phyloP scores from a whole-genome alignment of 2,797 vertebrate species.

The Mus spretus region DNA sequence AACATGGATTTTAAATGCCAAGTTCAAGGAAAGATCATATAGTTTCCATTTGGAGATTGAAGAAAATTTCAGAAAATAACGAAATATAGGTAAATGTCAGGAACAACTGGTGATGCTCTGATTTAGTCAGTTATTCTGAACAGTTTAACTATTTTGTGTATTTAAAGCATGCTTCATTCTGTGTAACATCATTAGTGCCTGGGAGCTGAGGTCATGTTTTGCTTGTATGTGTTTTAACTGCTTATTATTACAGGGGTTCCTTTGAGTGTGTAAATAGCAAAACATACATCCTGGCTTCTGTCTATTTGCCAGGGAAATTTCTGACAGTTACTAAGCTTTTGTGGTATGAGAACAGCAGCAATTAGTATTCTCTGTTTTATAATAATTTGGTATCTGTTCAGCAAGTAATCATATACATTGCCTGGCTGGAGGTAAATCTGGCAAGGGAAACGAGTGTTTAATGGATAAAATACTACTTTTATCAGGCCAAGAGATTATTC shows the following conservation, averaged over 20 bases:
- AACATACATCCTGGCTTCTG: conserved; percentile 35
- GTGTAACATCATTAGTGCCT: not conserved
- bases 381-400: conserved; percentile 70
- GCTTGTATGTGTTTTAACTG: conserved; percentile 43
- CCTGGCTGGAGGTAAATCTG: conserved; percentile 71
- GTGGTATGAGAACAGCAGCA: conserved; percentile 64
- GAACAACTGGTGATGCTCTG: not conserved
- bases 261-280: not conserved
- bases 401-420: conserved; percentile 54
- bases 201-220: conserved; percentile 43
- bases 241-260: not conserved
- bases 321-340: conserved; percentile 69
- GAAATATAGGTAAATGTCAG: conserved; percentile 3
- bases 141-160: conserved; percentile 35
- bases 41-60: conserved; percentile 16
- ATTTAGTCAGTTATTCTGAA: conserved; percentile 21
- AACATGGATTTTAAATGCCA: not conserved
- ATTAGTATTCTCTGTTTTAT: conserved; percentile 72
- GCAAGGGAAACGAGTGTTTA: conserved; percentile 65
- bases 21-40: not conserved
- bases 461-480: conserved; percentile 74
- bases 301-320: conserved; percentile 69
- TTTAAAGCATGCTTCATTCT: conserved; percentile 51
- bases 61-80: conserved; percentile 7
- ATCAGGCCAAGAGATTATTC: conserved; percentile 74